A percentile compares a stretch with the other conserved stretches of the same genome.
Conservation (phyloP, 2,113 vertebrate species). For the Henicopernis longicauda region DNA sequence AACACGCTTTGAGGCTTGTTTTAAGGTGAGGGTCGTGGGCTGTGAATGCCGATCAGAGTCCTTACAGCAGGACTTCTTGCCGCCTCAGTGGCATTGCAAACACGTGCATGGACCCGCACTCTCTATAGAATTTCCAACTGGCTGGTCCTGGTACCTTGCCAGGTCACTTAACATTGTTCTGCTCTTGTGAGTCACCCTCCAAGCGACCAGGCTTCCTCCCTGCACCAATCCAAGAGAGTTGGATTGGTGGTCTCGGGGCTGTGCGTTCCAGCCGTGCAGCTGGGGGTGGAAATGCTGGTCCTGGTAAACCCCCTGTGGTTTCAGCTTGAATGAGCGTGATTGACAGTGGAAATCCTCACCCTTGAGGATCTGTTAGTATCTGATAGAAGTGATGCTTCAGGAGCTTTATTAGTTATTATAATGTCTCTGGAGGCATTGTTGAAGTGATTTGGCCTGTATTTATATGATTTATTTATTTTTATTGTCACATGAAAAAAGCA, state of each 20-base stretch:
- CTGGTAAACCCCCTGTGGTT: background rate
- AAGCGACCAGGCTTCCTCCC: rapidly evolving
- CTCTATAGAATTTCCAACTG: background rate
- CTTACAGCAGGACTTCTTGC: background rate
- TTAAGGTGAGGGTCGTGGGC: background rate
- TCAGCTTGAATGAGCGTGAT: background rate
- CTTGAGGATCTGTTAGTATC: background rate
- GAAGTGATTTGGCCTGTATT: background rate
- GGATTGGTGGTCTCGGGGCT: background rate
- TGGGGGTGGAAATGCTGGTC: too few relatives aligned
- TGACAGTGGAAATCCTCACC: background rate
- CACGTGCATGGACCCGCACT: rapidly evolving
- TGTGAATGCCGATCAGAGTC: rapidly evolving
- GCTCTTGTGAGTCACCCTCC: background rate
- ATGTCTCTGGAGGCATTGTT: background rate
- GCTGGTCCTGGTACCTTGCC: background rate
- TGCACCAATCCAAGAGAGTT: too few relatives aligned
- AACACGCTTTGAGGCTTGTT: background rate
- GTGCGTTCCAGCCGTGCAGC: background rate
- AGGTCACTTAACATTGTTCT: background rate
- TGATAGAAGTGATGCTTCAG: background rate
- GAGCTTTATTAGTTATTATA: background rate
- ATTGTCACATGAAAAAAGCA: rapidly evolving
- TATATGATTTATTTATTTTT: background rate
- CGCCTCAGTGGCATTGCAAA: background rate